Conservation (phyloP, 2,888 invertebrate genomes). For the Autographa pulchrina region DNA sequence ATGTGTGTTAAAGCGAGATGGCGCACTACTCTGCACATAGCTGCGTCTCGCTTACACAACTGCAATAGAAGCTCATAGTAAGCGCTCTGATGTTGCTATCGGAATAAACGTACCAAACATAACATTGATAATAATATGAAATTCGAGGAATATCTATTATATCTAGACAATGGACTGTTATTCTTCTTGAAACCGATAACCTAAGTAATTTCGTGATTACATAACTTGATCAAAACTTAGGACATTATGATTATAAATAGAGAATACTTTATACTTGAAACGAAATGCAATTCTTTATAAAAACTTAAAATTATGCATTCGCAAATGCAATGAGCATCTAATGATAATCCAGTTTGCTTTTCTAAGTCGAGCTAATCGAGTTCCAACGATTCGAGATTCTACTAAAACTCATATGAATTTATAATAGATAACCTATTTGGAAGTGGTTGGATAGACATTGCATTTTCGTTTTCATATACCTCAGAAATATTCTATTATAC, state of each 20-base stretch:
- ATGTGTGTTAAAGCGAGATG: too few species aligned
- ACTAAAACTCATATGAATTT: conserved; percentile 43
- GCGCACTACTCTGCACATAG: too few species aligned
- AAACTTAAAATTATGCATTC: background rate
- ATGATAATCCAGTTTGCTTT: conserved; percentile 34
- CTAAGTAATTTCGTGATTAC: background rate
- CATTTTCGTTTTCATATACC: background rate
- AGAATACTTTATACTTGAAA: background rate
- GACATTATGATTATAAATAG: background rate
- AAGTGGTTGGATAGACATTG: background rate
- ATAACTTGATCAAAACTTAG: background rate
- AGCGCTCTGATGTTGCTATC: background rate
- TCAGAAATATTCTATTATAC: background rate
- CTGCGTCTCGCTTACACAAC: too few species aligned
- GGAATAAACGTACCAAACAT: background rate
- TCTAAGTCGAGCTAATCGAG: conserved; percentile 44
- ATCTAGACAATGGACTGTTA: background rate
- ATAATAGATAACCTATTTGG: conserved; percentile 35
- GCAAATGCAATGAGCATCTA: conserved; percentile 14
- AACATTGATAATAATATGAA: background rate
- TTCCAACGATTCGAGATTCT: conserved; percentile 29
- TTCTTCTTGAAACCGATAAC: background rate
- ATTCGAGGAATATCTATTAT: background rate
- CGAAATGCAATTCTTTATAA: background rate
- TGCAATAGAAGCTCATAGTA: too few species aligned